phyloP scores from a whole-genome alignment of 2,888 invertebrate genomes.

The Drosophila percnosoma region DNA sequence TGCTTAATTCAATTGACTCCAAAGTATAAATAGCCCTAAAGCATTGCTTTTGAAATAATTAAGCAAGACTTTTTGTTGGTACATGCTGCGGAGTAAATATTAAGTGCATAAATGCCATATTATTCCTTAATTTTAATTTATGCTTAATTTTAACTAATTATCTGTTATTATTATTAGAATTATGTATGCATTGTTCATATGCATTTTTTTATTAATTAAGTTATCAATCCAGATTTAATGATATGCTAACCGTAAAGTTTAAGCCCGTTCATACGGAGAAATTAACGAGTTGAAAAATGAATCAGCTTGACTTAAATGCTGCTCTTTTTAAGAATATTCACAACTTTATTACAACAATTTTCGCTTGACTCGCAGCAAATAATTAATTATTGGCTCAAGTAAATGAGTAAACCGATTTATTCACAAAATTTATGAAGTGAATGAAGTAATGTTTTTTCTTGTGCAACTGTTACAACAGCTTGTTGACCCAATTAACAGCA shows the following conservation, averaged over 20 bases:
- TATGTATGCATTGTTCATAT: neutral
- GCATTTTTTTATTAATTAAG: neutral
- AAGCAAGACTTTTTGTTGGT: neutral
- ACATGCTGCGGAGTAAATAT: neutral
- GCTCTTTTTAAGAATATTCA: neutral
- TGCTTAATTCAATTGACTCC: neutral
- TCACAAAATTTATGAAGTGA: constrained; percentile 20
- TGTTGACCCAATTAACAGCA: constrained; percentile 38
- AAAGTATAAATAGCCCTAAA: neutral
- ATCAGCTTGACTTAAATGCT: neutral
- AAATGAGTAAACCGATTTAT: constrained; percentile 6
- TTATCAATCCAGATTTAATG: neutral
- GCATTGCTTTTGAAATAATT: neutral
- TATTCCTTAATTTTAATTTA: neutral
- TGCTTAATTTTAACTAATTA: neutral
- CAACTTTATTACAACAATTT: neutral
- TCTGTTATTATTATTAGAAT: neutral
- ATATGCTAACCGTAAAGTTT: neutral
- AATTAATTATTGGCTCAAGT: constrained; percentile 13
- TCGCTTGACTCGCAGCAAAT: neutral
- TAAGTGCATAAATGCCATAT: neutral
- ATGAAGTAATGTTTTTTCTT: neutral
- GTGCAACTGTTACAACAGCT: constrained; percentile 13
- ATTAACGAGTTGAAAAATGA: neutral
- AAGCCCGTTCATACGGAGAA: neutral